These are phyloP conservation scores for Paralvinella palmiformis DNA, from an alignment of 1,140 invertebrate genomes.

Conservation along the genomic window DNA sequence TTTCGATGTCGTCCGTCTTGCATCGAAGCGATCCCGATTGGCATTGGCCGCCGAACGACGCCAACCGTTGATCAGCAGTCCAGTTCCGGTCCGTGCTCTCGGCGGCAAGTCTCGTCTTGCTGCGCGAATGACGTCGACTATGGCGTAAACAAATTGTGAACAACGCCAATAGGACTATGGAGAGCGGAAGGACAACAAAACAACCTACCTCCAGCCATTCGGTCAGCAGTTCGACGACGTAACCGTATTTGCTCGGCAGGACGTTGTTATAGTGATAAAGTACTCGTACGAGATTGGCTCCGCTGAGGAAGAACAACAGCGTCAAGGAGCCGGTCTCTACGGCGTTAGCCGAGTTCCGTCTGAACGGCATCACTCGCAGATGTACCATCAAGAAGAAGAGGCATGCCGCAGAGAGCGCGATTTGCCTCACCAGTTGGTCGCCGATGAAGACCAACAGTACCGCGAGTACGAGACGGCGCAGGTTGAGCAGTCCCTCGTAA, in stretches of 20 bases:
- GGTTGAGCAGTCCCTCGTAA: neutral
- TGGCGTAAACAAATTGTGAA: no score
- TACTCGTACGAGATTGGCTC: neutral
- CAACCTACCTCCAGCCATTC: constrained; percentile 2
- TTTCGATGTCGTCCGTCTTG: no score
- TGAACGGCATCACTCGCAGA: neutral
- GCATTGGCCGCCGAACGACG: no score
- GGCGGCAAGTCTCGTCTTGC: no score
- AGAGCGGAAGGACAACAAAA: neutral
- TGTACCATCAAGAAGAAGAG: constrained; percentile 1
- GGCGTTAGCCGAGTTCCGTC: neutral
- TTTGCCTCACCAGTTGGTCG: neutral
- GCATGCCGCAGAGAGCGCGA: neutral
- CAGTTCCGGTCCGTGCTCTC: no score
- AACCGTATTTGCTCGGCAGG: neutral
- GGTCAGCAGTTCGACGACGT: neutral
- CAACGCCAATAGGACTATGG: no score
- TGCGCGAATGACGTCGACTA: no score
- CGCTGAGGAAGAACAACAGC: neutral
- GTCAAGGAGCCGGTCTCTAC: neutral
- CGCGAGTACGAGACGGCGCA: neutral
- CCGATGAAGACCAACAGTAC: neutral
- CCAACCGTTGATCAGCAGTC: no score
- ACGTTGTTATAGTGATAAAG: neutral
- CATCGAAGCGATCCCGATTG: no score